Conservation (phyloP, 2,113 vertebrate species). For the Chauna torquata region DNA sequence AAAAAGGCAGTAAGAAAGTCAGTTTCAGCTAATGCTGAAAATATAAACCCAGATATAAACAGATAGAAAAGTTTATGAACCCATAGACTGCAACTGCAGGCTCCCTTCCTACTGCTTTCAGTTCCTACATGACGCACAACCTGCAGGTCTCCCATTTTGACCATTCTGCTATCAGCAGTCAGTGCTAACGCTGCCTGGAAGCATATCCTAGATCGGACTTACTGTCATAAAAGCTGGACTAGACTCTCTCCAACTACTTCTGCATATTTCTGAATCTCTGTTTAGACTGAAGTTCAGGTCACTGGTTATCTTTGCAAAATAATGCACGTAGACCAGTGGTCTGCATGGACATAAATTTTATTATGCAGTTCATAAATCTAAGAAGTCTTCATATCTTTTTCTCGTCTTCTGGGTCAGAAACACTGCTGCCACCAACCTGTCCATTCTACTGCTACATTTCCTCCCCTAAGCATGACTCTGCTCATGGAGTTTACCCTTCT, state of each 20-base stretch:
- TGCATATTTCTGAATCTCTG: not conserved
- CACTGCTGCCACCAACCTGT: not conserved
- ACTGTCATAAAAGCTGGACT: not conserved
- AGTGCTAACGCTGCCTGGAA: not conserved
- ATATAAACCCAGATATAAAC: not conserved
- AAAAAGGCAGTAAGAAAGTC: not conserved
- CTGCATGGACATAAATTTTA: not conserved
- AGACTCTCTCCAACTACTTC: not conserved
- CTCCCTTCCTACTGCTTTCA: not conserved
- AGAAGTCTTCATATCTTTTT: not conserved
- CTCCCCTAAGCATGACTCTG: not conserved
- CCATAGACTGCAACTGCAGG: not conserved
- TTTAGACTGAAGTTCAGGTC: not conserved
- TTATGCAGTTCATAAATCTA: not conserved
- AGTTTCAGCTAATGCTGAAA: not conserved
- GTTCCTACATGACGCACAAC: not conserved
- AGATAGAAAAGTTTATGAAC: not conserved
- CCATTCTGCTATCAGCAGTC: not conserved
- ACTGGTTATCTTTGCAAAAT: not conserved
- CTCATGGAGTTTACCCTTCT: not conserved
- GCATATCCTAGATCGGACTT: not conserved
- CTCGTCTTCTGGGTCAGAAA: not conserved
- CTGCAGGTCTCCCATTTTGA: not conserved
- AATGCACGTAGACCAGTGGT: not conserved
- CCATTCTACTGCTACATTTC: not conserved